Base-by-base conservation (phyloP, 1,140 invertebrate species). In the Drosophila paulistorum region DNA sequence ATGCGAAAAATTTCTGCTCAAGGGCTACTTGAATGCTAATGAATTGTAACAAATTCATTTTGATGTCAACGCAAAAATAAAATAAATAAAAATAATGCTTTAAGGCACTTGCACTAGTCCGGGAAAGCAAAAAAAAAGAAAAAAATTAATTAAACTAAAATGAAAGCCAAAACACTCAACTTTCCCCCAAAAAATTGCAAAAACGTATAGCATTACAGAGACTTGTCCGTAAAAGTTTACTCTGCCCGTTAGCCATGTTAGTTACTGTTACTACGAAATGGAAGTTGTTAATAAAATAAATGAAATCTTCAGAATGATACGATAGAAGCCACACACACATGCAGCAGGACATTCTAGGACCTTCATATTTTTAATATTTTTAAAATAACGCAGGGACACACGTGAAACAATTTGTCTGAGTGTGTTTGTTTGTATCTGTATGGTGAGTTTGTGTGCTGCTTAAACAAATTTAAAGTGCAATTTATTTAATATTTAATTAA, bases 21-120 rank as follows among this genome's bases (percentile, higher is more conserved):
- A 26, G 37, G 57, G 41, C 62, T 77, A 48, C 80, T 74, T 87
- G 80, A 84, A 87, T 87, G 71, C 74, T 89, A 87, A 87, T 89
- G 84, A 87, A 87, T 89, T 78, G 80, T 62, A 78, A 78, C 77
- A 87, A 84, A 87, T 87, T 81, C 77, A 84, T 81, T 71, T 71
- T 65, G 61, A 58, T 76, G 74, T 76, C 73, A 57, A 65, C n/a
- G 45, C 23, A 30, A 71, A 60, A 62, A 65, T 37, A 68, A 63
- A 64, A 51, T 41, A 65, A 54, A 69, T 51, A 63, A 48, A 45
- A 4, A 45, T 30, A 65, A 20, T 70, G 72, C 67, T 71, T 68
- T 30, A 69, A 69, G 65, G 23, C 54, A 26, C 5, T 20, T 45
- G 33, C 42, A 51, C 45, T 17, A 33, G 48, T 14, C 20, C 7